A percentile compares a stretch with the other conserved stretches of the same genome.
These are phyloP conservation scores for Anguilla marmorata DNA, from an alignment of 2,797 vertebrate species.

Conservation along the genomic window DNA sequence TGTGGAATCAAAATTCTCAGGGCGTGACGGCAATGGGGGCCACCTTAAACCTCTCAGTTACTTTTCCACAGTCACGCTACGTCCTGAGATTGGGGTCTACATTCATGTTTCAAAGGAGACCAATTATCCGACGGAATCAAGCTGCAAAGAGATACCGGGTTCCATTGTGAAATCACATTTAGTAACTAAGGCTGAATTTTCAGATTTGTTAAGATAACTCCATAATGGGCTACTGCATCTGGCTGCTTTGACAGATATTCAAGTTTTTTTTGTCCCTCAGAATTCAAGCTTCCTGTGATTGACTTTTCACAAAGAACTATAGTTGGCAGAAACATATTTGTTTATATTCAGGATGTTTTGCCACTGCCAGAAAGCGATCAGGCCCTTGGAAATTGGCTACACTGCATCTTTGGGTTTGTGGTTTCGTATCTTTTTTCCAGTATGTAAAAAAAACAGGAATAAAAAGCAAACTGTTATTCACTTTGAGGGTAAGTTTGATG, in stretches of 20 bases:
- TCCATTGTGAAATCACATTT: background rate
- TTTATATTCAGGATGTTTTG: conserved; percentile 14
- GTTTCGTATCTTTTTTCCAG: background rate
- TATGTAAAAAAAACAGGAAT: background rate
- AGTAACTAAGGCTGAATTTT: background rate
- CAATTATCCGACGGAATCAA: background rate
- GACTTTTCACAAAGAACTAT: background rate
- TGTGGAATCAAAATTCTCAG: background rate
- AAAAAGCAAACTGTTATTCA: background rate
- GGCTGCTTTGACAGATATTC: background rate
- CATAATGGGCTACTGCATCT: background rate
- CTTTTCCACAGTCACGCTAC: conserved; percentile 26
- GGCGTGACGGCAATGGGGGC: conserved; percentile 44
- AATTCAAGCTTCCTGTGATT: background rate
- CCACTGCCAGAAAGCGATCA: background rate
- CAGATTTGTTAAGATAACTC: background rate
- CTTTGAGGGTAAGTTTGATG: background rate
- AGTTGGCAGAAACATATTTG: background rate
- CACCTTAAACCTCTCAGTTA: background rate
- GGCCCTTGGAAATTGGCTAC: background rate
- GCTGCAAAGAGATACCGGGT: background rate
- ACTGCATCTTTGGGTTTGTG: background rate
- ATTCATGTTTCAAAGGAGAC: background rate
- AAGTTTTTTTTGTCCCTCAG: background rate
- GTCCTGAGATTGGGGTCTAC: too few relatives aligned